A percentile compares a stretch with the other conserved stretches of the same genome.
These are phyloP conservation scores for Lophura nycthemera DNA, from an alignment of 2,113 vertebrate genomes.

Conservation along the genomic window DNA sequence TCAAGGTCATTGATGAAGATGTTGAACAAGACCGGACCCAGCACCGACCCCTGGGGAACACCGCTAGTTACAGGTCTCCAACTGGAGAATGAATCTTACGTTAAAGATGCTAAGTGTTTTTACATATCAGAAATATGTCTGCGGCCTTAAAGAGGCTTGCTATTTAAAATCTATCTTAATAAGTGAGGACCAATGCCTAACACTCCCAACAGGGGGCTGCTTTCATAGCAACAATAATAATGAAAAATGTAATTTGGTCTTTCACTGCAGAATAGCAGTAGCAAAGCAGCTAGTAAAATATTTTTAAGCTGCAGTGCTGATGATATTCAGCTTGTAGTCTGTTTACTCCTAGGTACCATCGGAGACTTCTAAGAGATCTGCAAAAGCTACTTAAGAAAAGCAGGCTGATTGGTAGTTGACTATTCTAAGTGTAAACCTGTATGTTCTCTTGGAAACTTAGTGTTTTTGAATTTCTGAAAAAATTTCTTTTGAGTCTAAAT, in stretches of 20 bases:
- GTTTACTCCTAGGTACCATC: background rate
- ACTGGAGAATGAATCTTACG: background rate
- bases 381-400: background rate
- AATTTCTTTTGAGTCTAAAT: slow-evolving; percentile 44
- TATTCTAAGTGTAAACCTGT: background rate
- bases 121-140: background rate
- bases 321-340: background rate
- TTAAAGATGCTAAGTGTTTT: background rate
- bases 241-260: slow-evolving; percentile 23
- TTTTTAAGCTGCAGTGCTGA: background rate
- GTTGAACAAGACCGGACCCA: too few species aligned
- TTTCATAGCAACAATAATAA: slow-evolving; percentile 78
- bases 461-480: background rate
- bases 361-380: background rate
- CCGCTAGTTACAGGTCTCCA: too few species aligned
- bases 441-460: background rate
- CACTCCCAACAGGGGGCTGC: slow-evolving; percentile 69
- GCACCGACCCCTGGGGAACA: too few species aligned
- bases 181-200: slow-evolving; percentile 77
- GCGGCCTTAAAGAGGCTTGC: background rate
- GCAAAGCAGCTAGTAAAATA: background rate
- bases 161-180: slow-evolving; percentile 12
- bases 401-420: background rate
- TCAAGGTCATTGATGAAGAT: too few species aligned
- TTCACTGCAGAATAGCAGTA: background rate